Evolutionary conservation across 2,888 invertebrate genomes (phyloP).

Genomic region (Odontomyia ornata): DNA sequence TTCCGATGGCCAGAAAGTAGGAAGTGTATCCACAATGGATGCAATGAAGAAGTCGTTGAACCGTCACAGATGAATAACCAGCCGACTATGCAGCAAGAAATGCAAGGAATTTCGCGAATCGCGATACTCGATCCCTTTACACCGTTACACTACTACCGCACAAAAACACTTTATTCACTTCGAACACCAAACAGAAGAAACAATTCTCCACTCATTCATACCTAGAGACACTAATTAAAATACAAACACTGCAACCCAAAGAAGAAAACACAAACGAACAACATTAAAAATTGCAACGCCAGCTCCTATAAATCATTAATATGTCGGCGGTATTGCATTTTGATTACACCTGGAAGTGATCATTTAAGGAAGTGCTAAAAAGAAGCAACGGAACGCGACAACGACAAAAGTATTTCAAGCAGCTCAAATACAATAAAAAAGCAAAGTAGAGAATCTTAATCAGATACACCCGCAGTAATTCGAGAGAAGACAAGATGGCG

Average conservation of each 20-base stretch:
- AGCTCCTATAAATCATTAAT: conserved; percentile 13
- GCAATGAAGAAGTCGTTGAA: not conserved
- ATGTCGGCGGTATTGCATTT: not conserved
- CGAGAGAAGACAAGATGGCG: conserved; percentile 19
- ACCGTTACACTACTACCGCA: conserved; percentile 22
- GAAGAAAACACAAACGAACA: not conserved
- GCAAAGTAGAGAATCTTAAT: not conserved
- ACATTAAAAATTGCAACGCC: not conserved
- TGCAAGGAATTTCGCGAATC: conserved; percentile 3
- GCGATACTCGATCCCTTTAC: conserved; percentile 26
- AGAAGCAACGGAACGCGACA: not conserved
- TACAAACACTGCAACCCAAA: not conserved
- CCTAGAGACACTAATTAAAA: conserved; percentile 2
- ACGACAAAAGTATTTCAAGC: not conserved
- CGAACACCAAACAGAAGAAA: not conserved
- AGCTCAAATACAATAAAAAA: too few relatives aligned
- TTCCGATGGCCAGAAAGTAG: not conserved
- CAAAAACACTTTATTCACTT: conserved; percentile 10
- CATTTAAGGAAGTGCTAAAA: not conserved
- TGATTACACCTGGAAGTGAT: conserved; percentile 17
- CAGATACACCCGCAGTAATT: not conserved
- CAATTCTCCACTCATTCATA: conserved; percentile 1
- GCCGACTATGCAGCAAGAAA: not conserved
- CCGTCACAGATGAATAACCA: not conserved
- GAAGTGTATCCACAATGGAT: conserved; percentile 21